These are phyloP conservation scores for Eupithecia tripunctaria DNA, from an alignment of 2,888 invertebrate species.

Conservation along the genomic window DNA sequence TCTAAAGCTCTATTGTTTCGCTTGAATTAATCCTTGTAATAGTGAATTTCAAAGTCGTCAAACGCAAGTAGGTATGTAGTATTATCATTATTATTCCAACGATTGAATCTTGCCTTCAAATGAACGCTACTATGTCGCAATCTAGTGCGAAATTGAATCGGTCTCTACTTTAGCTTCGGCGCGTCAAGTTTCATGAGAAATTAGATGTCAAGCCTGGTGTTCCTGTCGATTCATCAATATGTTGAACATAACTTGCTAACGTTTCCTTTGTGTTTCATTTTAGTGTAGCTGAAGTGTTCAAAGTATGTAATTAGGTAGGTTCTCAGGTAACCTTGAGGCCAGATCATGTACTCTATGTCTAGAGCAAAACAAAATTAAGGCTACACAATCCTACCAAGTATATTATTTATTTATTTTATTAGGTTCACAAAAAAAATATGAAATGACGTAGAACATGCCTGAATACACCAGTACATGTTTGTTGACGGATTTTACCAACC, in stretches of 20 bases:
- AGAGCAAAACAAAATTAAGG: background rate
- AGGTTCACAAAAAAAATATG: too few species aligned
- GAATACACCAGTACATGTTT: too few species aligned
- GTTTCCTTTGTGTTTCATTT: background rate
- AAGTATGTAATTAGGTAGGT: background rate
- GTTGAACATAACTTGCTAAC: background rate
- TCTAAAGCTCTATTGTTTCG: background rate
- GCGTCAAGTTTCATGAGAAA: conserved; percentile 25
- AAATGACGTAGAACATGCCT: too few species aligned
- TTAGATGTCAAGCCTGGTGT: conserved; percentile 21
- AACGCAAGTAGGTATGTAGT: background rate
- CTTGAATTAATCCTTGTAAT: background rate
- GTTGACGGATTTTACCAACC: too few species aligned
- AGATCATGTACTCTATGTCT: background rate
- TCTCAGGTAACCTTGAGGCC: background rate
- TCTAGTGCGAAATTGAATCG: conserved; percentile 20
- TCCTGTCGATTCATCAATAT: conserved; percentile 12
- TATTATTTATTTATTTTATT: too few species aligned
- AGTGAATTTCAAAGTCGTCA: background rate
- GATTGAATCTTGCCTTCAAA: background rate
- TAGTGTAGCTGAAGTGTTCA: background rate
- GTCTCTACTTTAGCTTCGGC: conserved; percentile 24
- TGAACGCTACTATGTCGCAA: conserved; percentile 1
- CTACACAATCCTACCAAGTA: background rate
- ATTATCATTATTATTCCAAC: background rate